Percentiles rank a stretch among this genome's conserved stretches.
Conservation (phyloP, 2,113 vertebrate genomes). For the Oriolus oriolus region DNA sequence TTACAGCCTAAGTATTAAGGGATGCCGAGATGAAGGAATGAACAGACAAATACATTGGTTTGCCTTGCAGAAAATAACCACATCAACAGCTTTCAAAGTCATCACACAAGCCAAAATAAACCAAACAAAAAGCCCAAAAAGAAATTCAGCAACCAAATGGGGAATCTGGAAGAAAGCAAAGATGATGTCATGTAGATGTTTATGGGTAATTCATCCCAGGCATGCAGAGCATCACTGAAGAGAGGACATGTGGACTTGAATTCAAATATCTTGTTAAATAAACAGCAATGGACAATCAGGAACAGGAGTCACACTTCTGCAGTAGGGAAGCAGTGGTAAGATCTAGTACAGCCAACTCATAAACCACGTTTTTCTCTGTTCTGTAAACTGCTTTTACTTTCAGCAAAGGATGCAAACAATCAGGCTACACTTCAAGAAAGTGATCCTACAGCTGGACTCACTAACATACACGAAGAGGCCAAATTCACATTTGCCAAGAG, state of each 20-base stretch:
- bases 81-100: background rate
- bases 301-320: background rate
- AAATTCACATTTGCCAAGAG: background rate
- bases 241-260: background rate
- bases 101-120: background rate
- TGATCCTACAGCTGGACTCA: background rate
- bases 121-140: background rate
- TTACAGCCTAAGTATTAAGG: background rate
- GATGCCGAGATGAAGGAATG: background rate
- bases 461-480: fast-evolving
- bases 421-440: background rate
- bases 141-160: background rate
- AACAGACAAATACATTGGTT: background rate
- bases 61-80: background rate
- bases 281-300: background rate
- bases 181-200: background rate
- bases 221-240: background rate
- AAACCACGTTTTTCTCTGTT: background rate
- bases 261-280: background rate
- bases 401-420: background rate
- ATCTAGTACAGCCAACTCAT: background rate
- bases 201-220: background rate
- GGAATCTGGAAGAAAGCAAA: background rate
- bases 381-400: background rate
- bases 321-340: background rate